Base-by-base conservation (phyloP, 64 coral and sea anemone species). In the Pocillopora verrucosa region DNA sequence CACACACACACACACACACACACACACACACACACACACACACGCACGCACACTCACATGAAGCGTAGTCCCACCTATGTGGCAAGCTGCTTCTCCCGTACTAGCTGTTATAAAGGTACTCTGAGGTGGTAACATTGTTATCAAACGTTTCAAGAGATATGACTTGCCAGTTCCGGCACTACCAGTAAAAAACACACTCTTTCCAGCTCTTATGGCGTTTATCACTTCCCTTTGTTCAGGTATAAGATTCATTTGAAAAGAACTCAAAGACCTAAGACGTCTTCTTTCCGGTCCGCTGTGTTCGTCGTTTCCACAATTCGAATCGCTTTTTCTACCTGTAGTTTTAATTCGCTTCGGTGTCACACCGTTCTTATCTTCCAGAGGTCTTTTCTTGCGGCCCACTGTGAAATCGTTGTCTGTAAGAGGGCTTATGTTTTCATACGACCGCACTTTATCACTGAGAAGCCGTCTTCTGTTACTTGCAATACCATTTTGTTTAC, bases 131-230 rank as follows among this genome's bases (percentile, higher is more conserved):
- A 94, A 89, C 73, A 89, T 92, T 25, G 79, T 93, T 61, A 98
- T 86, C 26, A 98, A 76, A 61, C 92, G 88, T 59, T 92, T 91
- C 4, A 98, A 75, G 1, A 98, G 89, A 70, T 87, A 92, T 1
- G 96, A 94, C 73, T 98, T 94, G 2, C 92, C 96, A 11, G 92
- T 98, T 5, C 96, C 96, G 11, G 92, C 96, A 75, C 92, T 94
- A 11, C 96, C 96, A 22, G 96, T 98, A 36, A 98, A 94, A 83
- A 98, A 94, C 12, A 98, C 51, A 75, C 79, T 98, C 85, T 76
- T 80, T 20, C 86, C 65, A 1, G 89, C 67, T 68, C 87, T 87
- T 34, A 98, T 89, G 30, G 89, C 81, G 61, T 92, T 94, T 0
- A 89, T 30, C 0, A 98, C 87, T 35, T 65, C 76, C 64, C 76